Base-by-base conservation (phyloP, 2,113 vertebrate genomes). In the Cervus canadensis region DNA sequence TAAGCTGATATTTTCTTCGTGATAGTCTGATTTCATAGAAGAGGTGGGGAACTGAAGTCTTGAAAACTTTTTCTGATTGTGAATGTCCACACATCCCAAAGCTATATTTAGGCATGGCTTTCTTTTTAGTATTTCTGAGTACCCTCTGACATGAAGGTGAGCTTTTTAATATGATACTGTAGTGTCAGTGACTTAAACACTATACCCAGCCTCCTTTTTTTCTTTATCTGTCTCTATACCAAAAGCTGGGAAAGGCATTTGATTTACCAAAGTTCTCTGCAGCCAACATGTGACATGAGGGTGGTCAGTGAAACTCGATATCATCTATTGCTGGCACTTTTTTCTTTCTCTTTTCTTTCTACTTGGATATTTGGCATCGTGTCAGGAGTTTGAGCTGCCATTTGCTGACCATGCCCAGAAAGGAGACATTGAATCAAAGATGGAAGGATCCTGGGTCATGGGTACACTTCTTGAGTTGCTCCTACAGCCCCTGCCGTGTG, bases 251-350 rank as follows among this genome's bases (percentile, higher is more conserved):
- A 54, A 45, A 28, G 36, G 28, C 59, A 10, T 26, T 57, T 4
- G 57, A 71, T 43, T 19, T 17, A 30, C 2, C 12, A 14, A 43
- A 30, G 26, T 50, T 89, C 52, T 43, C n/a, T n/a, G n/a, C 21
- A 11, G 9, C 11, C 13, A 21, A 1, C 28, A 45, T 0, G 7
- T 28, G 21, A 28, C 12, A 1, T 28, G 19, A 84, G 17, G 3
- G 15, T n/a, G 21, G 21, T 28, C 7, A 5, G 15, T 5, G 15
- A 45, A 54, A 62, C 3, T 7, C 4, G 0, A 3, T n/a, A 3
- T 9, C 30, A 7, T 76, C 15, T 28, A 1, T 15, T 19, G 15
- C 36, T 33, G 17, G 6, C 33, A 13, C 15, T 19, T 36, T 36
- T 19, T 67, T 15, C 59, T 64, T 64, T 25, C 6, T 13, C 13